Evolutionary conservation across 2,113 vertebrate species (phyloP), one percentile per base, ranked within the genome.

Genomic region (Corythoichthys haematopterus): DNA sequence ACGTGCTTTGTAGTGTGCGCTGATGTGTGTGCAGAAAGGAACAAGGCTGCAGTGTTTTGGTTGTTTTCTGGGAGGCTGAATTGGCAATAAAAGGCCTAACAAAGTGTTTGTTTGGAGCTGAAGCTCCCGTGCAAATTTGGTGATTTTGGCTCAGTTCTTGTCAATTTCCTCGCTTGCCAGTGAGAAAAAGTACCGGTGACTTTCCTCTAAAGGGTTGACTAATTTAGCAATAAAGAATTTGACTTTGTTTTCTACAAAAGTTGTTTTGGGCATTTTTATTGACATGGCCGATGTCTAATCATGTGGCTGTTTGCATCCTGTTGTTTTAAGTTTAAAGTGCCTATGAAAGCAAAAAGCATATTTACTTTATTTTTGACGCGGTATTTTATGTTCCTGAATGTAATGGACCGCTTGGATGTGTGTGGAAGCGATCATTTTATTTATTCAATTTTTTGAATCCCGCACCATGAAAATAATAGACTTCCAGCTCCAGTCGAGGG

Each of bases 41-140:
- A 87, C 83, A 84, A 83, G 64, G 61, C 16, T 33, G 61, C 72
- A 80, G 76, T 86, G 82, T 87, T 79, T 63, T 58, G 4, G 14
- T 45, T 59, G 6, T 59, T 38, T 61, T 11, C 3, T 12, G 13
- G 33, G 52, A 62, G 20, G 68, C 40, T 48, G 50, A 40, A 3
- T 48, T 56, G 74, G 61, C 45, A 66, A 36, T 65, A 13, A 84
- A 47, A 0, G 33, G 47, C 51, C 70, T 71, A 68, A 46, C 58
- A 45, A 36, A 50, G 48, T 71, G 61, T 65, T 65, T 72, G 28
- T 69, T 46, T 0, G 3, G 46, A 37, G 51, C 9, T 4, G 37
- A 47, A 12, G 37, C 20, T 43, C 58, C 38, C 2, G 10, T 61
- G 46, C 35, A 36, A 65, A 36, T 6, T 61, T 61, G 15, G 58